Base-by-base conservation (phyloP, 1,140 invertebrate genomes). In the Zeugodacus cucurbitae region DNA sequence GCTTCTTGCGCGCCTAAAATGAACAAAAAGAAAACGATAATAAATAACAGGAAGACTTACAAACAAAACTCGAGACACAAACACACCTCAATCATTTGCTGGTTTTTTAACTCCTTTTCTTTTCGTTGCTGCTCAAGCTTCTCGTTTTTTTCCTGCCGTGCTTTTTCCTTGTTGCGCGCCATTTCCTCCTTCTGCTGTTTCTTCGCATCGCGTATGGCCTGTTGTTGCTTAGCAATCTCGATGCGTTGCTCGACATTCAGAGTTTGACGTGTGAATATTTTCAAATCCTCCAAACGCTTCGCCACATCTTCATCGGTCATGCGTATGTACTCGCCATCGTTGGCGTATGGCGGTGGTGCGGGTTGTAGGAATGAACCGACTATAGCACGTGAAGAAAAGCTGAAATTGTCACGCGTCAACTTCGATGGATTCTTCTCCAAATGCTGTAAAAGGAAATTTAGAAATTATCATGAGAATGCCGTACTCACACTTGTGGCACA, bases 361-460 rank as follows among this genome's bases (percentile, higher is more conserved):
- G 95, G 94, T 91, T 98, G 97, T 26, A 98, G 94, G 92, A 98
- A 99, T 88, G 98, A 97, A 10, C 98, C 98, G 59, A 99, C 95
- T 85, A 98, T 95, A 0, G 96, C 95, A 88, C 97, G 96, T 48
- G 97, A 96, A 85, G 97, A 98, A 93, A 99, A 99, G 58, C 97
- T 98, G 93, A 99, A 99, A 93, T 99, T 97, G 34, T 98, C 97
- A 32, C 96, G 95, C 1, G 95, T 96, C 67, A 99, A 94, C 89
- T 97, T 97, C 10, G 95, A 95, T 88, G 96, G 96, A 93, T 97
- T 96, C 91, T 96, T 95, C 89, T 97, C 97, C 90, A 98, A 94
- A 92, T 97, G 97, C 96, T 98, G 93, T 22, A 94, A 93, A 90
- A 5, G 86, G 90, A 89, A 91, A 90, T 17, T 10, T n/a, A n/a